phyloP scores from a whole-genome alignment of 1,140 invertebrate species.

The Bombus ignitus region DNA sequence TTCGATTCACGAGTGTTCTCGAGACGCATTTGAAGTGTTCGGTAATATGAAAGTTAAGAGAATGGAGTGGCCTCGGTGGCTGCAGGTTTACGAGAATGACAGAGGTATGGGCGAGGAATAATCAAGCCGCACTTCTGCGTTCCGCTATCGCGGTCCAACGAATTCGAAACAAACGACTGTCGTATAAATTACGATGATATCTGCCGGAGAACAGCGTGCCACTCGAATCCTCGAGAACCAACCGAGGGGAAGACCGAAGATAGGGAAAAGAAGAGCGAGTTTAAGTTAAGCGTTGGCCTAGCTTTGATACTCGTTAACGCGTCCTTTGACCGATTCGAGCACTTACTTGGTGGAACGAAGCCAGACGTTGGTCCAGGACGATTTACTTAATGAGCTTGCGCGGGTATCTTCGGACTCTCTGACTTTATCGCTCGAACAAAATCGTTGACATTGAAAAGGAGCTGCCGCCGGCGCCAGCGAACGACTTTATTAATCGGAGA shows the following conservation, averaged over 20 bases:
- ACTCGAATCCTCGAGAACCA: constrained; percentile 40
- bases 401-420: constrained; percentile 28
- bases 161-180: constrained; percentile 60
- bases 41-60: constrained; percentile 53
- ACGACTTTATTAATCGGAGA: constrained; percentile 25
- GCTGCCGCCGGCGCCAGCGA: not conserved
- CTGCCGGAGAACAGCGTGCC: constrained; percentile 38
- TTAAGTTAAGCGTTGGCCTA: constrained; percentile 3
- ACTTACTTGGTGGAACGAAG: not conserved
- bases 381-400: constrained; percentile 58
- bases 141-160: constrained; percentile 43
- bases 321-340: constrained; percentile 38
- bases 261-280: not conserved
- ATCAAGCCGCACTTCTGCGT: constrained; percentile 58
- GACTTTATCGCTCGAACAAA: constrained; percentile 23
- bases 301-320: constrained; percentile 59
- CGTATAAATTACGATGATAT: constrained; percentile 71
- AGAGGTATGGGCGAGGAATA: constrained; percentile 44
- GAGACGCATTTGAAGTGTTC: constrained; percentile 24
- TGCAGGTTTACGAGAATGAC: constrained; percentile 1
- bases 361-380: constrained; percentile 19
- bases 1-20: constrained; percentile 25
- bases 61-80: constrained; percentile 4
- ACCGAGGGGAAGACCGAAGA: not conserved
- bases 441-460: constrained; percentile 28